These are phyloP conservation scores for Drosophila vallismaia DNA, from an alignment of 2,888 invertebrate species.

Conservation along the genomic window DNA sequence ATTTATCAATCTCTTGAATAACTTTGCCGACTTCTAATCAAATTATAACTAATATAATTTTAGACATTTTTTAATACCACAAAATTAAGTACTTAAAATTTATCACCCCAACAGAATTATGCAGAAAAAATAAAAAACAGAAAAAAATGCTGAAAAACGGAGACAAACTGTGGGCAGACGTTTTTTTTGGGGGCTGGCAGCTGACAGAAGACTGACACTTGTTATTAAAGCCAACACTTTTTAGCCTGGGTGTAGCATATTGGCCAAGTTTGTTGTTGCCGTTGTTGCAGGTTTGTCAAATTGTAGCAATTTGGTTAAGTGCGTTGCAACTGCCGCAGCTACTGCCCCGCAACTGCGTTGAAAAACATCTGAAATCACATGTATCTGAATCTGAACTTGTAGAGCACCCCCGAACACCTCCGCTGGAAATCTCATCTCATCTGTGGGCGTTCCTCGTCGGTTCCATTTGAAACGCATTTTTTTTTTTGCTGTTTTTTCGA, in stretches of 20 bases:
- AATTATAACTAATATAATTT: constrained; percentile 53
- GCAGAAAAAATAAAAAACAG: constrained; percentile 18
- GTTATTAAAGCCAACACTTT: constrained; percentile 70
- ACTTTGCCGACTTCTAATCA: constrained; percentile 65
- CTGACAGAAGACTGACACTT: constrained; percentile 74
- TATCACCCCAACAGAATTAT: constrained; percentile 46
- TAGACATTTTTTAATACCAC: constrained; percentile 41
- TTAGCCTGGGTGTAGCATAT: constrained; percentile 58
- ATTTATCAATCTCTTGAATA: constrained; percentile 22
- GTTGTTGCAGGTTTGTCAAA: constrained; percentile 52
- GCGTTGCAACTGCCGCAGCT: constrained; percentile 54
- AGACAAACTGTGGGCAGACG: constrained; percentile 58
- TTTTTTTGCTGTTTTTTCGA: constrained; percentile 61
- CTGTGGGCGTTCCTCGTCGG: constrained; percentile 62
- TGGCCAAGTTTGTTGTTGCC: constrained; percentile 28
- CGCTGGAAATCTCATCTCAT: background rate
- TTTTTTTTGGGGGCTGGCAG: constrained; percentile 61
- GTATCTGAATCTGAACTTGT: background rate
- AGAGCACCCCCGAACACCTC: background rate
- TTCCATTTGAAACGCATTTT: constrained; percentile 67
- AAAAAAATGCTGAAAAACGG: constrained; percentile 8
- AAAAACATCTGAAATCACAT: constrained; percentile 18
- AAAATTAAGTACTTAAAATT: constrained; percentile 63
- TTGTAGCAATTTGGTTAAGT: constrained; percentile 66
- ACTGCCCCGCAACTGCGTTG: constrained; percentile 21